Conservation (phyloP, 1,140 invertebrate genomes). For the Trichogramma pretiosum region DNA sequence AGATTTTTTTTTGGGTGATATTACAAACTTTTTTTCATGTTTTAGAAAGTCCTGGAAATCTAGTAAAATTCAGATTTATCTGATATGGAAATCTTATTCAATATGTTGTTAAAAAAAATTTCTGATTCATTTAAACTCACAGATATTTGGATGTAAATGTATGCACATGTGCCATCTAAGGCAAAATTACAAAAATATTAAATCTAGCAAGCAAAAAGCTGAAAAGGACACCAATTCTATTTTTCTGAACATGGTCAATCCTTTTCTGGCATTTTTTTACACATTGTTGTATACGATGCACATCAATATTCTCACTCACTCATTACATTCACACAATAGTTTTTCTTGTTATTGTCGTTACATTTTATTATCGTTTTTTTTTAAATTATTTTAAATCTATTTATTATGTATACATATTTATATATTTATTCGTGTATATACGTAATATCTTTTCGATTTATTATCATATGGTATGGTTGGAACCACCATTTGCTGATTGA, state of each 20-base stretch:
- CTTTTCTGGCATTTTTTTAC: slow-evolving; percentile 2
- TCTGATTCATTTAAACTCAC: no score
- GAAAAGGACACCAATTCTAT: slow-evolving; percentile 23
- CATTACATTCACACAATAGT: slow-evolving; percentile 6
- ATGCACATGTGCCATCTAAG: slow-evolving; percentile 29
- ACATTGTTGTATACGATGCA: slow-evolving; percentile 25
- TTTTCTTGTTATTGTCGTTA: slow-evolving; percentile 23
- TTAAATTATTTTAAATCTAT: slow-evolving; percentile 7
- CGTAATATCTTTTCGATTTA: no score
- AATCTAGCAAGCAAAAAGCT: slow-evolving; percentile 46
- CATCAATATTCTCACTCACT: slow-evolving; percentile 1
- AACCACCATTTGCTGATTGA: no score
- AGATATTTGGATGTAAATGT: slow-evolving; percentile 35
- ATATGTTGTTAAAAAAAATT: no score
- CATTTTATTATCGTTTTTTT: slow-evolving; percentile 22
- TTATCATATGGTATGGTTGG: no score
- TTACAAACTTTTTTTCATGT: no score
- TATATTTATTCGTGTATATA: slow-evolving; percentile 13
- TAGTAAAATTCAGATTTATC: no score
- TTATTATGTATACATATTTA: slow-evolving; percentile 6
- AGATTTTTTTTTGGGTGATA: no score
- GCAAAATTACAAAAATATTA: slow-evolving; percentile 48
- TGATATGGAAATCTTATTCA: no score
- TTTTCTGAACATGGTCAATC: no score
- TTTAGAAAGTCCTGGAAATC: no score